Evolutionary conservation across 2,797 vertebrate genomes (phyloP).

Genomic region (Pyrocephalus nanus): DNA sequence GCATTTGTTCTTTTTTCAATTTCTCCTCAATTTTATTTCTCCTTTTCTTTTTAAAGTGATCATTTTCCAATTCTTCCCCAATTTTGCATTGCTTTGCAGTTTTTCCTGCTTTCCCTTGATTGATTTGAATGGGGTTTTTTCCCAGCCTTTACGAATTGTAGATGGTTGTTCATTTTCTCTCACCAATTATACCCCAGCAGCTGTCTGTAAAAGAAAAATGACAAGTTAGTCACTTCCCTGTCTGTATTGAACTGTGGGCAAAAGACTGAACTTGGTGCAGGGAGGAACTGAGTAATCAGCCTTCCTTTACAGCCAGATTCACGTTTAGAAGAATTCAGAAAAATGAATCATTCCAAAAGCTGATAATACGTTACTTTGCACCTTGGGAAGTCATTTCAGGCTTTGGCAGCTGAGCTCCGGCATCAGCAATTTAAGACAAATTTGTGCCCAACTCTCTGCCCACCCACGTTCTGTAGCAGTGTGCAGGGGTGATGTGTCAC

Average conservation of each 20-base stretch:
- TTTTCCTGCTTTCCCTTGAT: background rate
- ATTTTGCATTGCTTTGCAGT: background rate
- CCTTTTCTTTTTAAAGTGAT: background rate
- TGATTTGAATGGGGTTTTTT: background rate
- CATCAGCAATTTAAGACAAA: slow-evolving; percentile 22
- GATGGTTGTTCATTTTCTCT: slow-evolving; percentile 17
- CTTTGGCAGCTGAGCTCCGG: slow-evolving; percentile 2
- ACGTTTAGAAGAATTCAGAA: slow-evolving; percentile 40
- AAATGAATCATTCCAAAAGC: slow-evolving; percentile 52
- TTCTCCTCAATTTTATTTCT: background rate
- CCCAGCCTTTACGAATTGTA: background rate
- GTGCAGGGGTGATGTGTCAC: background rate
- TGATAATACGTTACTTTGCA: slow-evolving; percentile 35
- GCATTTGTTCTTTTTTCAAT: background rate
- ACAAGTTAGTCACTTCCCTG: slow-evolving; percentile 55
- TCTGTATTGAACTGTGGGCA: slow-evolving; percentile 39
- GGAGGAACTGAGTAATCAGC: slow-evolving; percentile 63
- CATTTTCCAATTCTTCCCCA: background rate
- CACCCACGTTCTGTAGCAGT: background rate
- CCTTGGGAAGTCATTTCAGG: slow-evolving; percentile 42
- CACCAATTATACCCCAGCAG: slow-evolving; percentile 27
- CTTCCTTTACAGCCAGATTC: slow-evolving; percentile 36
- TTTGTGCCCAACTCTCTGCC: background rate
- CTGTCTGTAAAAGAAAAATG: slow-evolving; percentile 40
- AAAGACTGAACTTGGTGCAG: slow-evolving; percentile 46